Percentiles rank a stretch among this genome's conserved stretches.
Evolutionary conservation across 2,113 vertebrate genomes (phyloP).

Genomic region (Mungos mungo): DNA sequence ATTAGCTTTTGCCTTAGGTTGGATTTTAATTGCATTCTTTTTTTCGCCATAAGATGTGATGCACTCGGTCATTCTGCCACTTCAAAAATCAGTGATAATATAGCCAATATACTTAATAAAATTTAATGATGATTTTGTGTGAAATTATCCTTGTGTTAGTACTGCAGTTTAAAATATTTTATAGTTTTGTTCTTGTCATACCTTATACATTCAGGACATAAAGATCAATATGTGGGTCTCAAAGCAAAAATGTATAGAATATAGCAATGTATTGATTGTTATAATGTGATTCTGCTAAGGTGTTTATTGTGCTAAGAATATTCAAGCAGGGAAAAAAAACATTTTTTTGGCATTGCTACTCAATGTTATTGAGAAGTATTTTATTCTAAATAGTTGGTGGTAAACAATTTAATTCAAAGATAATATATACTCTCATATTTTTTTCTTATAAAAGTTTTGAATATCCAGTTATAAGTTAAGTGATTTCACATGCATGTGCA

Average conservation of each 20-base stretch:
- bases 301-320: not conserved
- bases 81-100: slow-evolving; percentile 67
- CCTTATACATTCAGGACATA: not conserved
- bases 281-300: not conserved
- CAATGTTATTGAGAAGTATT: not conserved
- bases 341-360: not conserved
- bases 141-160: not conserved
- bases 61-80: slow-evolving; percentile 56
- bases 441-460: not conserved
- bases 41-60: slow-evolving; percentile 65
- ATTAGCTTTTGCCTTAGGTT: slow-evolving; percentile 66
- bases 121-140: slow-evolving; percentile 16
- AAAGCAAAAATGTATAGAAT: not conserved
- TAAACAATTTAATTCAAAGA: not conserved
- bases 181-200: not conserved
- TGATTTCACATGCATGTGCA: not conserved
- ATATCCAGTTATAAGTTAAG: not conserved
- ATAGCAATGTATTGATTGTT: not conserved
- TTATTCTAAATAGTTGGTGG: not conserved
- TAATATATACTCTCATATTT: not conserved
- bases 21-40: slow-evolving; percentile 66
- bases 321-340: not conserved
- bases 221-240: not conserved
- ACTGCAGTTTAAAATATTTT: slow-evolving; percentile 1
- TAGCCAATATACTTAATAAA: slow-evolving; percentile 25